Evolutionary conservation across 2,888 invertebrate species (phyloP).

Genomic region (Tuta absoluta): DNA sequence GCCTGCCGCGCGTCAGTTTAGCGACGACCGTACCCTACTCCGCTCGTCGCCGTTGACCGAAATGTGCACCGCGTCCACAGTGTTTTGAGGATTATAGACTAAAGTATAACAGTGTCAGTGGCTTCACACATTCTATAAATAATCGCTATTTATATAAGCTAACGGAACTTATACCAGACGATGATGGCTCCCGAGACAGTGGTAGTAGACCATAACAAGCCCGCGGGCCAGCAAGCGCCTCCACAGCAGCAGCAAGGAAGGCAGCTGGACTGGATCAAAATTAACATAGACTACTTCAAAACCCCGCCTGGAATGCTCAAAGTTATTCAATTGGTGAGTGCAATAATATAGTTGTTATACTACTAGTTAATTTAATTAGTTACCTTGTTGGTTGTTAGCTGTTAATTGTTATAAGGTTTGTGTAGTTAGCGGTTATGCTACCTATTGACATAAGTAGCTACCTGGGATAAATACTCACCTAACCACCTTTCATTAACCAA

Average conservation of each 20-base stretch:
- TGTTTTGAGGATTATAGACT: slow-evolving; percentile 61
- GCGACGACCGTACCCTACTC: slow-evolving; percentile 63
- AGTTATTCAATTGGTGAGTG: slow-evolving; percentile 89
- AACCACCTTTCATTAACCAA: background rate
- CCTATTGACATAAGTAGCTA: background rate
- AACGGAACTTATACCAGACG: slow-evolving; percentile 48
- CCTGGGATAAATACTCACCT: background rate
- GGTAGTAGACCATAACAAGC: slow-evolving; percentile 87
- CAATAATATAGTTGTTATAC: background rate
- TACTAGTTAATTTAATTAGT: background rate
- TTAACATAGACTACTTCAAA: slow-evolving; percentile 90
- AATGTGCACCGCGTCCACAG: slow-evolving; percentile 66
- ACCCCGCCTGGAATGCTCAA: slow-evolving; percentile 91
- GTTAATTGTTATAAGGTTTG: no score
- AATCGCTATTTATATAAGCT: slow-evolving; percentile 34
- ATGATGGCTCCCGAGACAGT: slow-evolving; percentile 93
- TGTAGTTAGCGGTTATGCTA: background rate
- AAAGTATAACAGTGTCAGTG: slow-evolving; percentile 70
- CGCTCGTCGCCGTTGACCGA: slow-evolving; percentile 58
- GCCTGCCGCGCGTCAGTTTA: slow-evolving; percentile 56
- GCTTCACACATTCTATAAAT: slow-evolving; percentile 48
- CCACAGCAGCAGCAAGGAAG: slow-evolving; percentile 78
- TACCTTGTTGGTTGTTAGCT: background rate
- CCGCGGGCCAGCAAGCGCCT: slow-evolving; percentile 67
- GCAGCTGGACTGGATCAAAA: slow-evolving; percentile 85